A percentile compares a stretch with the other conserved stretches of the same genome.
Evolutionary conservation across 1,140 invertebrate species (phyloP).

Genomic region (Leptinotarsa defecta): DNA sequence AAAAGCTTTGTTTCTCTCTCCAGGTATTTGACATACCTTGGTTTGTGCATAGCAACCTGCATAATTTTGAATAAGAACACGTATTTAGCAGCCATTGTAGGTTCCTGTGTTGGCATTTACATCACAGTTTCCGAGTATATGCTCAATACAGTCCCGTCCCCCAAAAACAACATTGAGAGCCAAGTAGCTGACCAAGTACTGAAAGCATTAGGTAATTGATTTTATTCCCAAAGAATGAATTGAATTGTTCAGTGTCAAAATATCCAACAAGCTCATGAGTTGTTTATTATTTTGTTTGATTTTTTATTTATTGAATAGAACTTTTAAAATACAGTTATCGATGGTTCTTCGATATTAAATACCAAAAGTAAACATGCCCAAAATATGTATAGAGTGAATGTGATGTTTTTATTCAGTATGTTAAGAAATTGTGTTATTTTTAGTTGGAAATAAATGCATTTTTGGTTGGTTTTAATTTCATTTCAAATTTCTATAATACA

Average conservation of each 20-base stretch:
- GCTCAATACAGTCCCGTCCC: conserved; percentile 45
- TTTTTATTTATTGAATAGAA: too few relatives aligned
- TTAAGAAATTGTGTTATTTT: background rate
- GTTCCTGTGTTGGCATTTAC: conserved; percentile 74
- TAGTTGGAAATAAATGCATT: background rate
- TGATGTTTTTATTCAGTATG: background rate
- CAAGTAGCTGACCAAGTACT: conserved; percentile 35
- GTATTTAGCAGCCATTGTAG: conserved; percentile 72
- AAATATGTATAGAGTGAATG: background rate
- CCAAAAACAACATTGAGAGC: conserved; percentile 41
- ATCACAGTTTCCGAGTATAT: conserved; percentile 80
- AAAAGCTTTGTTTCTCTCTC: conserved; percentile 70
- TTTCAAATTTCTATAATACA: background rate
- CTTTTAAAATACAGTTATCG: background rate
- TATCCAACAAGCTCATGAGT: too few relatives aligned
- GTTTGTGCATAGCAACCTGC: conserved; percentile 77
- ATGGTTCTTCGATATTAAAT: background rate
- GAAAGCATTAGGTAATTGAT: conserved; percentile 20
- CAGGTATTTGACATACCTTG: conserved; percentile 78
- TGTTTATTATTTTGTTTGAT: too few relatives aligned
- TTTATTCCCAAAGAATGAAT: background rate
- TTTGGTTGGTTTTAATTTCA: background rate
- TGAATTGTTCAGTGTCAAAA: too few relatives aligned
- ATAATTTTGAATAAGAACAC: conserved; percentile 81
- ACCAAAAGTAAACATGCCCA: background rate